Conservation (phyloP, 2,113 vertebrate genomes). For the Scatophagus argus region DNA sequence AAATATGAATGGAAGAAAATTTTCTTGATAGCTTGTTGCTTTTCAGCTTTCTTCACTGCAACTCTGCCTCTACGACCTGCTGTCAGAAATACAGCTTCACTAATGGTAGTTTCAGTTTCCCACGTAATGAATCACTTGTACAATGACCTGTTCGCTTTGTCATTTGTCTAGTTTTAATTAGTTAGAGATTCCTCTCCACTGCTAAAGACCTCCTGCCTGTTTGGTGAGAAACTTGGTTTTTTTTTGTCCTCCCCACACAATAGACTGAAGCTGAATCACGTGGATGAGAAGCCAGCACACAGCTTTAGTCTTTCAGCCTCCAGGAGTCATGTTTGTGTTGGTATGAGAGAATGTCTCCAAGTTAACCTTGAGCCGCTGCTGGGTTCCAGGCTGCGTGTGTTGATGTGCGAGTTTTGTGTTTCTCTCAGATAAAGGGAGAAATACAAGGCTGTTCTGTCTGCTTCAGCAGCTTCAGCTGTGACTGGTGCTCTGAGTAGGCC, state of each 20-base stretch:
- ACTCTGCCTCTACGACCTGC: neutral
- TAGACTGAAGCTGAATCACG: neutral
- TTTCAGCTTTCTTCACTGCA: neutral
- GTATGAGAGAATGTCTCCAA: conserved; percentile 11
- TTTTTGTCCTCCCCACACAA: conserved; percentile 6
- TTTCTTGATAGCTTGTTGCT: neutral
- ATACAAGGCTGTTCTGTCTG: conserved; percentile 42
- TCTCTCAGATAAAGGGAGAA: conserved; percentile 44
- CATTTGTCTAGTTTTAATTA: too few species aligned
- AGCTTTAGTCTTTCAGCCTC: conserved; percentile 4
- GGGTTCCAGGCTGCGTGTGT: neutral
- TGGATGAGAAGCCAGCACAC: neutral
- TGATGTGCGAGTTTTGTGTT: conserved; percentile 31
- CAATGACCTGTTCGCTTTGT: neutral
- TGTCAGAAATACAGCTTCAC: neutral
- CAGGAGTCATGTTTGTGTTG: conserved; percentile 3
- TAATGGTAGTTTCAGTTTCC: neutral
- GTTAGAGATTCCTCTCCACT: neutral
- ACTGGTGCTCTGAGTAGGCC: conserved; percentile 30
- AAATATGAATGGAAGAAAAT: neutral
- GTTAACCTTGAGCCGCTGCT: conserved; percentile 22
- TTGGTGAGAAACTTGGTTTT: conserved; percentile 21
- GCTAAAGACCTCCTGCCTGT: neutral
- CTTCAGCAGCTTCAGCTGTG: conserved; percentile 42
- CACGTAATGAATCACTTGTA: neutral